Base-by-base conservation (phyloP, 2,888 invertebrate genomes). In the Coelinius sp. region DNA sequence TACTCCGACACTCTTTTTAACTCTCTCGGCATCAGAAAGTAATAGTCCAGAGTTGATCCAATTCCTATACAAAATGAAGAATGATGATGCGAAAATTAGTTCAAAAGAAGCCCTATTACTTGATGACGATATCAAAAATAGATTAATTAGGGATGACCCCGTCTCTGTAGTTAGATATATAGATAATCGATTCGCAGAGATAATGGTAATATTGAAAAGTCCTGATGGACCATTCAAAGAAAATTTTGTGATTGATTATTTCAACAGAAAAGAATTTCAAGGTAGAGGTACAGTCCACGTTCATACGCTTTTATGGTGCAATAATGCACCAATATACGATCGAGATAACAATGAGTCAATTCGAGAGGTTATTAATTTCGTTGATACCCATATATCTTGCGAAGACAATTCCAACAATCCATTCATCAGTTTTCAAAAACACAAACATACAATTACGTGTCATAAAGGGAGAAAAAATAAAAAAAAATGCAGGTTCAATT, bases 1-100 rank as follows among this genome's bases (percentile, higher is more conserved):
- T 8, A 78, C 76, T 73, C 87, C 86, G 69, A 86, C 86, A 78
- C 78, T 82, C 77, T 78, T 88, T 82, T 70, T 85, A 77, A 82
- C 86, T 78, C 17, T 87, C 80, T 86, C 86, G 78, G 86, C 86
- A 1, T 86, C 85, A 76, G 88, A 89, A 81, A 75, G 82, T 75
- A 74, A 79, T 49, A 88, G 87, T 87, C 8, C 78, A 27, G 75
- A 69, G 76, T 74, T 88, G 46, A 78, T 88, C 0, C 80, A 75
- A 59, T 44, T 84, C 78, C 79, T 88, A 2, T 80, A 82, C 71
- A 86, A 84, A 77, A 78, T 83, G 68, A 44, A 44, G 14, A 6
- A 31, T 31, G 8, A 4, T 31, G 5, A 31, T 8, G 8, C 5
- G 8, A 31, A 31, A 31, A 31, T 31, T 6, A 31, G 5, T 6